A percentile compares a stretch with the other conserved stretches of the same genome.
Evolutionary conservation across 1,140 invertebrate genomes (phyloP).

Genomic region (Colletes latitarsis): DNA sequence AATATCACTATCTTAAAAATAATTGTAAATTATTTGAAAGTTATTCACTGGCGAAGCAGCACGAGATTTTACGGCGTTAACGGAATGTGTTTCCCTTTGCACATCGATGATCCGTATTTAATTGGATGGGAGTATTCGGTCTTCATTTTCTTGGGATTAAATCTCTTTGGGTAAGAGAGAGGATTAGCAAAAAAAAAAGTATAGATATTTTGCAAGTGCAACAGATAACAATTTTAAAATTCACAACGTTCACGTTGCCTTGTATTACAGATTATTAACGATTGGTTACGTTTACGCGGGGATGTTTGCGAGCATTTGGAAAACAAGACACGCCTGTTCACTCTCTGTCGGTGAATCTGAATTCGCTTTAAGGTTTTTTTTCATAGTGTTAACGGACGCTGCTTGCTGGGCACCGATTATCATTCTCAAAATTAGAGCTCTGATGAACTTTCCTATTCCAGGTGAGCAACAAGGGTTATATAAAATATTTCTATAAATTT

Average conservation of each 20-base stretch:
- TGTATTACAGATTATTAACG: constrained; percentile 81
- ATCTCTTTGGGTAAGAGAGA: constrained; percentile 81
- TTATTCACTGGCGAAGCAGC: constrained; percentile 84
- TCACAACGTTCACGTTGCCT: constrained; percentile 34
- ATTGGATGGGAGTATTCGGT: constrained; percentile 89
- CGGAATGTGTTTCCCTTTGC: constrained; percentile 88
- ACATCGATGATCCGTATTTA: constrained; percentile 87
- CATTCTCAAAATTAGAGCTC: constrained; percentile 85
- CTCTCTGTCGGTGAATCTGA: constrained; percentile 84
- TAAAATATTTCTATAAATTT: background rate
- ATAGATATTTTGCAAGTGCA: background rate
- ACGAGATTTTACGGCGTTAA: constrained; percentile 87
- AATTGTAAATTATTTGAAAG: constrained; percentile 53
- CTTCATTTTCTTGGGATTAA: constrained; percentile 88
- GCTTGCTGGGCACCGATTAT: constrained; percentile 90
- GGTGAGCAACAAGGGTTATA: constrained; percentile 65
- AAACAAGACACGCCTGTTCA: constrained; percentile 83
- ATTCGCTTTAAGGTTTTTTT: constrained; percentile 87
- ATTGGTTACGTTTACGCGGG: constrained; percentile 85
- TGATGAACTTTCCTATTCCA: constrained; percentile 79
- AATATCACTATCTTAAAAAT: background rate
- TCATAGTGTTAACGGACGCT: constrained; percentile 89
- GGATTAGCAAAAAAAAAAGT: background rate
- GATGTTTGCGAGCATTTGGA: constrained; percentile 85
- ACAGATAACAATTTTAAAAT: background rate